A percentile compares a stretch with the other conserved stretches of the same genome.
Evolutionary conservation across 2,797 vertebrate genomes (phyloP).

Genomic region (Lepilemur septentrionalis): DNA sequence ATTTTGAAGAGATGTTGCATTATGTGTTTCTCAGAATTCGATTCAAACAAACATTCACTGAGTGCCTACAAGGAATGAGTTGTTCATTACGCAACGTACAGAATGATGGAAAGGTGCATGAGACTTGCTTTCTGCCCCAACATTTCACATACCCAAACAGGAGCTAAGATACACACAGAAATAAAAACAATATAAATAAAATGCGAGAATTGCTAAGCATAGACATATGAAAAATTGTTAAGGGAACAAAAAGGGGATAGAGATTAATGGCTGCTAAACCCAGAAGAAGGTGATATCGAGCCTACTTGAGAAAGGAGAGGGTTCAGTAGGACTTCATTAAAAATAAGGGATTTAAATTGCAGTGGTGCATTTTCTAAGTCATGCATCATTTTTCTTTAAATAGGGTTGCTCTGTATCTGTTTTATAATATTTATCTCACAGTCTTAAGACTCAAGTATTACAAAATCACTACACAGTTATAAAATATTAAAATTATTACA

Average conservation of each 20-base stretch:
- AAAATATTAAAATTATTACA: background rate
- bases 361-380: background rate
- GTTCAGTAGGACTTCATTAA: background rate
- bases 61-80: background rate
- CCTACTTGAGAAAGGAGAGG: background rate
- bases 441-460: background rate
- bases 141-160: background rate
- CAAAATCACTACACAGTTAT: background rate
- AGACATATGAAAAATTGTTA: background rate
- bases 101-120: background rate
- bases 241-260: too few relatives aligned
- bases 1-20: background rate
- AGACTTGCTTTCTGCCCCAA: background rate
- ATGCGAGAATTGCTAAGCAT: background rate
- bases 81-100: background rate
- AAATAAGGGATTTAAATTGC: background rate
- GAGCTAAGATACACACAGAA: background rate
- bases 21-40: conserved; percentile 4
- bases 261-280: background rate
- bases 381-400: background rate
- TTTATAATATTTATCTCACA: background rate
- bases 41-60: background rate
- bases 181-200: background rate
- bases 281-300: background rate
- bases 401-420: background rate